Evolutionary conservation across 2,888 invertebrate genomes (phyloP).

Genomic region (Tubiluchus corallicola): DNA sequence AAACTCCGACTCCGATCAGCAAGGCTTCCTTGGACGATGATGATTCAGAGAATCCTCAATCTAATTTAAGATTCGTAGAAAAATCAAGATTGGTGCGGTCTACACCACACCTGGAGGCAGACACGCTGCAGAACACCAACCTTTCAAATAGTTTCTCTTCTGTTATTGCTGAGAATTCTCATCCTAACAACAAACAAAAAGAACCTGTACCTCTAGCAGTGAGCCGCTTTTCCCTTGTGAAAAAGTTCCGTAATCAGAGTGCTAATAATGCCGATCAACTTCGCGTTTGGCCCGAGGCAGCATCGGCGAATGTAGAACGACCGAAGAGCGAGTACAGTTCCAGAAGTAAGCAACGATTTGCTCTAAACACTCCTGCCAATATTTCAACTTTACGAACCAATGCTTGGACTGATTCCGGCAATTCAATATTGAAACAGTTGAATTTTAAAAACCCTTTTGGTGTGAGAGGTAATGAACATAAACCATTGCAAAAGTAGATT

Average conservation of each 20-base stretch:
- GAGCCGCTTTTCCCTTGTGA: too few species aligned
- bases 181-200: neutral
- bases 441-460: conserved; percentile 1
- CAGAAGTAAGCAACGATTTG: neutral
- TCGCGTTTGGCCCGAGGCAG: neutral
- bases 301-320: neutral
- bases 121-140: neutral
- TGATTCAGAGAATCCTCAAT: too few species aligned
- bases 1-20: too few species aligned
- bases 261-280: too few species aligned
- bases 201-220: neutral
- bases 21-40: neutral
- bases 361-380: too few species aligned
- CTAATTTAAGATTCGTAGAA: too few species aligned
- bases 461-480: neutral
- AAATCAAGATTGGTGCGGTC: too few species aligned
- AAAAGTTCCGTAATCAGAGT: too few species aligned
- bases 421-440: neutral
- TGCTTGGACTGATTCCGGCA: neutral
- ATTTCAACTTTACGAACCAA: neutral
- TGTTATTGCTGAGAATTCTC: neutral
- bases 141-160: neutral
- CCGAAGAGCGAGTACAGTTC: neutral
- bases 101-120: too few species aligned
- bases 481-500: too few species aligned